phyloP scores from a whole-genome alignment of 2,797 vertebrate genomes.

The Spinus olivaceus region DNA sequence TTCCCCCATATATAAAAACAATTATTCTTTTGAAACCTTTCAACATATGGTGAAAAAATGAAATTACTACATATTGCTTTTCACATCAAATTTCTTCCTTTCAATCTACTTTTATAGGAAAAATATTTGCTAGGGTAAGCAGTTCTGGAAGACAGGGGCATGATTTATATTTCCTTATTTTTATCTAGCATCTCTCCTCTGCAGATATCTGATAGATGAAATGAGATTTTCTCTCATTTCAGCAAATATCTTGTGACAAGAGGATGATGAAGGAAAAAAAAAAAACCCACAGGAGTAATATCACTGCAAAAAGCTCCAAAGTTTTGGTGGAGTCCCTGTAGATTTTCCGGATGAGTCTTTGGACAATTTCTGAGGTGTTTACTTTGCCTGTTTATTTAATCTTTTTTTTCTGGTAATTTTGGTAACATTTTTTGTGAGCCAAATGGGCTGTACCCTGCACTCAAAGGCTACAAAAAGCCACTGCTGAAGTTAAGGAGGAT shows the following conservation, averaged over 20 bases:
- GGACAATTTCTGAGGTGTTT: not conserved
- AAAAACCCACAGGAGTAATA: not conserved
- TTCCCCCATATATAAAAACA: not conserved
- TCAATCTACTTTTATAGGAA: not conserved
- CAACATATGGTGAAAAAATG: not conserved
- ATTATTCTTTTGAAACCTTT: not conserved
- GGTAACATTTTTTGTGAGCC: not conserved
- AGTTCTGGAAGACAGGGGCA: not conserved
- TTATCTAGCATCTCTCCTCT: not conserved
- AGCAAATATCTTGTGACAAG: not conserved
- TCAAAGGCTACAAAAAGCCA: not conserved
- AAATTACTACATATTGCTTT: conserved; percentile 17
- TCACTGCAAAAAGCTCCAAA: not conserved
- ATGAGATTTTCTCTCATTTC: not conserved
- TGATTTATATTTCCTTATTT: not conserved
- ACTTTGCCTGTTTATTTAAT: not conserved
- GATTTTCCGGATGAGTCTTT: not conserved
- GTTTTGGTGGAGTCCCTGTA: not conserved
- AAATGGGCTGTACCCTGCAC: fast-evolving
- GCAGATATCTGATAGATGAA: not conserved
- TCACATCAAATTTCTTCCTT: not conserved
- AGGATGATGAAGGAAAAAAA: not conserved
- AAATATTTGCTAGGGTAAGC: not conserved
- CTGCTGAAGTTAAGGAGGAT: not conserved
- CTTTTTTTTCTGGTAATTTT: not conserved